Evolutionary conservation across 2,888 invertebrate genomes (phyloP).

Genomic region (Tiphia femorata): DNA sequence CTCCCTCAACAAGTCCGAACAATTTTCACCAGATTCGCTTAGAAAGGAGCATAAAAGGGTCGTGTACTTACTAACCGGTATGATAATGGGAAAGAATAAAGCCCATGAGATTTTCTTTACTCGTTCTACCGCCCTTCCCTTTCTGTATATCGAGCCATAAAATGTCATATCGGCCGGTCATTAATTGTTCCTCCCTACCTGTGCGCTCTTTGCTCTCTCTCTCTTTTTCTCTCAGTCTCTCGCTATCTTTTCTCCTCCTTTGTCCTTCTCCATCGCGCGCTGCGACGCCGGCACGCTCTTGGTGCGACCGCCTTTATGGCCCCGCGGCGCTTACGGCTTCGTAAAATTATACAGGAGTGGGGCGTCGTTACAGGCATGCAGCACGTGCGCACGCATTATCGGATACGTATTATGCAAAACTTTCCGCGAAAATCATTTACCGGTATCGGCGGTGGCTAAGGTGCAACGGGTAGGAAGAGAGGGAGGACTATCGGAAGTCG

Average conservation of each 20-base stretch:
- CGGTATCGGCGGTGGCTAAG: background rate
- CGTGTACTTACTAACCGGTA: too few species aligned
- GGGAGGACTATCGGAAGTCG: background rate
- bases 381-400: conserved; percentile 3
- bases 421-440: background rate
- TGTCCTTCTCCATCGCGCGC: too few species aligned
- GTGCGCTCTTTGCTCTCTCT: too few species aligned
- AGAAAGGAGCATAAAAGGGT: too few species aligned
- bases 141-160: too few species aligned
- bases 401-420: conserved; percentile 1
- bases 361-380: background rate
- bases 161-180: conserved; percentile 3
- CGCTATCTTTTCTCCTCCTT: too few species aligned
- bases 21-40: too few species aligned
- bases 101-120: background rate
- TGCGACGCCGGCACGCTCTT: too few species aligned
- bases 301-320: background rate
- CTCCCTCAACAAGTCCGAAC: too few species aligned
- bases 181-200: background rate
- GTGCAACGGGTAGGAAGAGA: too few species aligned
- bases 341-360: conserved; percentile 1
- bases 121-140: too few species aligned
- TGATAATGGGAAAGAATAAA: background rate
- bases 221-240: too few species aligned
- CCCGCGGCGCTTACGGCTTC: background rate